Percentiles rank a stretch among this genome's conserved stretches.
Evolutionary conservation across 2,888 invertebrate genomes (phyloP).

Genomic region (Xanthorhoe spadicearia): DNA sequence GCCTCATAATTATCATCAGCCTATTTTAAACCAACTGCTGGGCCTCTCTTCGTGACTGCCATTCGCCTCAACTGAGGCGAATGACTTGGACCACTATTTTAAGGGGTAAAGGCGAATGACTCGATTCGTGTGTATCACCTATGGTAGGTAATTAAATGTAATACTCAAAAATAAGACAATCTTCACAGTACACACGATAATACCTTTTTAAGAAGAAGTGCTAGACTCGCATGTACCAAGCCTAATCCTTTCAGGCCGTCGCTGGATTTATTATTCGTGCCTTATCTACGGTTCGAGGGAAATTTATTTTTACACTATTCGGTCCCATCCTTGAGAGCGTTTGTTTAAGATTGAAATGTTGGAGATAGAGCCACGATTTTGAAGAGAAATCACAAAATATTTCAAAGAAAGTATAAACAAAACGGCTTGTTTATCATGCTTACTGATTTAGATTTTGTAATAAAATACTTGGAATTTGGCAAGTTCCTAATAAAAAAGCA

Average conservation of each 20-base stretch:
- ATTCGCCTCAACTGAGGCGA: too few relatives aligned
- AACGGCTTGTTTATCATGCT: not conserved
- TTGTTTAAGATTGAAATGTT: conserved; percentile 22
- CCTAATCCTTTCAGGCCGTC: conserved; percentile 33
- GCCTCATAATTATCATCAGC: too few relatives aligned
- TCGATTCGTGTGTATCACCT: too few relatives aligned
- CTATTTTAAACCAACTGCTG: too few relatives aligned
- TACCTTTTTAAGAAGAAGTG: not conserved
- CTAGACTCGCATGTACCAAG: conserved; percentile 3
- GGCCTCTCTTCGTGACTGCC: too few relatives aligned
- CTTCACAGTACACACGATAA: not conserved
- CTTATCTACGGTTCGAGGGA: conserved; percentile 39
- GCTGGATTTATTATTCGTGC: conserved; percentile 43
- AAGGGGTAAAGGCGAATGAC: too few relatives aligned
- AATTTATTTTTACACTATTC: conserved; percentile 38
- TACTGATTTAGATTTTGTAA: too few relatives aligned
- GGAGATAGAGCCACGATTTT: conserved; percentile 1
- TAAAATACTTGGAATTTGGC: too few relatives aligned
- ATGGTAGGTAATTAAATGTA: too few relatives aligned
- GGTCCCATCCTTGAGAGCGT: conserved; percentile 6
- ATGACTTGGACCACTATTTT: too few relatives aligned
- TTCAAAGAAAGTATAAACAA: not conserved
- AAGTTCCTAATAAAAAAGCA: too few relatives aligned
- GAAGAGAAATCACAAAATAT: not conserved
- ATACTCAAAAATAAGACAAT: too few relatives aligned